A percentile compares a stretch with the other conserved stretches of the same genome.
These are phyloP conservation scores for Ceratoteleas bidentatus DNA, from an alignment of 1,140 invertebrate genomes.

Conservation along the genomic window DNA sequence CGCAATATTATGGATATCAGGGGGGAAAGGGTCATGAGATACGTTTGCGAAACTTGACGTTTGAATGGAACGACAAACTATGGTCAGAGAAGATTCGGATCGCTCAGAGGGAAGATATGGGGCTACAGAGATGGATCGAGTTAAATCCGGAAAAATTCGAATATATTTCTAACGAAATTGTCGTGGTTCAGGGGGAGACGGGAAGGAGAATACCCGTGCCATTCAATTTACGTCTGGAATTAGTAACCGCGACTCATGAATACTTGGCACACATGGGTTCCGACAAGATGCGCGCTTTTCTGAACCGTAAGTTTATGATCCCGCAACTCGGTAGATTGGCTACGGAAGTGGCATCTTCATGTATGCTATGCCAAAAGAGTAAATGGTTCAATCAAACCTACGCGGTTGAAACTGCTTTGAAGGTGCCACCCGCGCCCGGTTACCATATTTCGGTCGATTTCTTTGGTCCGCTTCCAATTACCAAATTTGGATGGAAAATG, in stretches of 20 bases:
- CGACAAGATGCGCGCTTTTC: not conserved
- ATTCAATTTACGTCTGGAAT: not conserved
- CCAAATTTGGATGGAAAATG: no score
- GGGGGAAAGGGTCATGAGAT: not conserved
- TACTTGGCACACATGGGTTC: not conserved
- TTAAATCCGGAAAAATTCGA: not conserved
- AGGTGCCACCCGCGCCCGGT: no score
- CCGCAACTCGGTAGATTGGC: not conserved
- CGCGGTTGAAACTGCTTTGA: no score
- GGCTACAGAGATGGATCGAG: not conserved
- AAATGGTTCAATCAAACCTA: not conserved
- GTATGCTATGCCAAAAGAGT: not conserved
- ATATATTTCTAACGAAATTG: not conserved
- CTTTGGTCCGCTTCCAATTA: no score
- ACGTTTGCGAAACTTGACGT: not conserved
- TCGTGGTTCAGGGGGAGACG: slow-evolving; percentile 1
- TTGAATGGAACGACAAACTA: not conserved
- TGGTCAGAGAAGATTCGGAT: not conserved
- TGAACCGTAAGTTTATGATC: not conserved
- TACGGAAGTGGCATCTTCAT: not conserved
- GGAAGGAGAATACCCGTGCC: not conserved
- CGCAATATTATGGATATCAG: not conserved
- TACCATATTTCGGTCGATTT: no score
- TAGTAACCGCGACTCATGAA: not conserved
- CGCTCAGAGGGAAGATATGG: not conserved